Evolutionary conservation across 2,888 invertebrate genomes (phyloP), one percentile per base, ranked within the genome.

Genomic region (Nipponacmea schrenckii): DNA sequence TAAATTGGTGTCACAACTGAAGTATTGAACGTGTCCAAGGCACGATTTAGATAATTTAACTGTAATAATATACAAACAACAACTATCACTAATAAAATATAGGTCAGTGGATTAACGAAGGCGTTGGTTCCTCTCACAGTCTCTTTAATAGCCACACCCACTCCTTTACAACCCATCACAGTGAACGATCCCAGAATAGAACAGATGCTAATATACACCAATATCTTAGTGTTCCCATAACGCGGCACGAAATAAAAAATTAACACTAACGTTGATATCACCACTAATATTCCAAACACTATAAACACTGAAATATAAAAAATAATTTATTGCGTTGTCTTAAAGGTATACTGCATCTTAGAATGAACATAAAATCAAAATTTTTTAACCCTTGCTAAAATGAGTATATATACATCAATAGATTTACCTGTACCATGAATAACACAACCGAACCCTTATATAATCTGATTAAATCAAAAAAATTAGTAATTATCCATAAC

Each of bases 1-100:
- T 98, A 97, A 27, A 98, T 94, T 0, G 98, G 97, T 5, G 97
- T 98, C 0, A 99, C 98, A 83, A 98, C 92, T 78, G 94, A 94
- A 0, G 97, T 97, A 86, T 96, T 96, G 88, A 97, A 98, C 68
- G 96, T 93, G 87, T 98, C 98, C 75, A 98, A 90, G 0, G 97
- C 94, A 80, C 91, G 91, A 90, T 98, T 98, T 70, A 98, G 91
- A 90, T 97, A 98, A 88, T 95, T 96, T 94, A 98, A 95, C 90
- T 98, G 98, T 70, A 96, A 91, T 81, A 93, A 92, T 67, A 98
- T 94, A 87, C 96, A 97, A 17, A 93, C 82, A 15, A 94, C 89
- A 10, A 96, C 92, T 48, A 92, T 91, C 0, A 92, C 82, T 26
- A 96, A 90, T 77, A 96, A 91, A 50, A 94, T 89, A 93, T 95